Percentiles rank a stretch among this genome's conserved stretches.
phyloP scores from a whole-genome alignment of 2,888 invertebrate species.

The Nasonovia ribisnigri region DNA sequence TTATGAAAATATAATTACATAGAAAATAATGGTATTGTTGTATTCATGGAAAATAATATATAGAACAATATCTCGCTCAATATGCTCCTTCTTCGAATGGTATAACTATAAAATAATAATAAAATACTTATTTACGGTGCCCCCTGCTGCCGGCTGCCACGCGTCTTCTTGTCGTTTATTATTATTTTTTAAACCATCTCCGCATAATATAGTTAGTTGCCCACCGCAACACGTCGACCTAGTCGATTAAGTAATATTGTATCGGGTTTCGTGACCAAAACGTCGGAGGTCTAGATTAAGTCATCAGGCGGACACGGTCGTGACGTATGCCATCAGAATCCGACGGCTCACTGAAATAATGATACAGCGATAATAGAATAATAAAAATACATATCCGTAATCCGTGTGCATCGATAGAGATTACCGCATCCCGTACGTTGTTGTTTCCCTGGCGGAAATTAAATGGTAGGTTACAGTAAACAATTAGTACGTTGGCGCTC shows the following conservation, averaged over 20 bases:
- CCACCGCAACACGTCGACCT: background rate
- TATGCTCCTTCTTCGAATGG: background rate
- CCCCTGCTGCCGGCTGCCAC: slow-evolving; percentile 19
- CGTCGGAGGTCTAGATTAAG: slow-evolving; percentile 58
- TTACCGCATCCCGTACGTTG: background rate
- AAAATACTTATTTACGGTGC: background rate
- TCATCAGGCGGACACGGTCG: slow-evolving; percentile 49
- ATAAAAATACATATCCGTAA: slow-evolving; percentile 26
- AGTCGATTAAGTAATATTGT: slow-evolving; percentile 33
- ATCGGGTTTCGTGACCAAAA: slow-evolving; percentile 54
- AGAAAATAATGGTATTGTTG: background rate
- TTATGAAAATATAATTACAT: background rate
- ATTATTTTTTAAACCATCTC: background rate
- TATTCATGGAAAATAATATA: background rate
- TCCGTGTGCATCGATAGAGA: slow-evolving; percentile 22
- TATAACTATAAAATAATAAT: background rate
- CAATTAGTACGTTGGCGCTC: slow-evolving; percentile 48
- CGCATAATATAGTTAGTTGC: background rate
- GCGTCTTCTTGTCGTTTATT: slow-evolving; percentile 15
- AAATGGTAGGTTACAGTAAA: slow-evolving; percentile 59
- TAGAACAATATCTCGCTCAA: background rate
- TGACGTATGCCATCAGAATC: slow-evolving; percentile 43
- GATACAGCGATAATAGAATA: background rate
- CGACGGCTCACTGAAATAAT: slow-evolving; percentile 44
- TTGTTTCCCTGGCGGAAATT: slow-evolving; percentile 35